A percentile compares a stretch with the other conserved stretches of the same genome.
These are phyloP conservation scores for Allophyes oxyacanthae DNA, from an alignment of 2,888 invertebrate species.

Conservation along the genomic window DNA sequence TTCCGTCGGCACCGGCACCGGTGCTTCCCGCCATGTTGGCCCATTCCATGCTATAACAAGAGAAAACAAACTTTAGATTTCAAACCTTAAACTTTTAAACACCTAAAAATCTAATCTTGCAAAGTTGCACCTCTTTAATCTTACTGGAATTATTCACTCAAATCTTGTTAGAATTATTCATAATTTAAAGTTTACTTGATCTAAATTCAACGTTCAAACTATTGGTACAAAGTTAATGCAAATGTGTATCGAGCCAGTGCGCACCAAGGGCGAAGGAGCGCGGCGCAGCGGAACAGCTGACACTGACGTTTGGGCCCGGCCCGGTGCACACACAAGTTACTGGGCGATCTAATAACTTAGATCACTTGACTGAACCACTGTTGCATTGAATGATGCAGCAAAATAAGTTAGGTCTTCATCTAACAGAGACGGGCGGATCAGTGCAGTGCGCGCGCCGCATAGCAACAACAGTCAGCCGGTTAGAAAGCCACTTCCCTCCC, in stretches of 20 bases:
- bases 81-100: constrained; percentile 18
- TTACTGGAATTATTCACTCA: constrained; percentile 4
- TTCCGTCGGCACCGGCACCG: constrained; percentile 88
- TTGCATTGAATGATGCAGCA: constrained; percentile 15
- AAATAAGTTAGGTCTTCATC: constrained; percentile 10
- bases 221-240: constrained; percentile 33
- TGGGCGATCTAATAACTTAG: background rate
- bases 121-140: background rate
- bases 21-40: constrained; percentile 84
- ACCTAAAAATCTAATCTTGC: background rate
- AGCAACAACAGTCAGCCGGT: constrained; percentile 80
- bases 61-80: constrained; percentile 62
- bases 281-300: constrained; percentile 78
- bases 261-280: constrained; percentile 68
- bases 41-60: constrained; percentile 84
- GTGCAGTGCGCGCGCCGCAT: constrained; percentile 81
- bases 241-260: constrained; percentile 50
- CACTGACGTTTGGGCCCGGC: constrained; percentile 61
- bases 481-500: constrained; percentile 83
- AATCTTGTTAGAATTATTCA: constrained; percentile 9
- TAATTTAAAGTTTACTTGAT: constrained; percentile 7
- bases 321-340: constrained; percentile 16
- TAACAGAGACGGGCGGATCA: constrained; percentile 32
- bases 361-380: constrained; percentile 10
- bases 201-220: constrained; percentile 4